A percentile compares a stretch with the other conserved stretches of the same genome.
These are phyloP conservation scores for Sphyrna mokarran DNA, from an alignment of 2,113 vertebrate genomes.

Conservation along the genomic window DNA sequence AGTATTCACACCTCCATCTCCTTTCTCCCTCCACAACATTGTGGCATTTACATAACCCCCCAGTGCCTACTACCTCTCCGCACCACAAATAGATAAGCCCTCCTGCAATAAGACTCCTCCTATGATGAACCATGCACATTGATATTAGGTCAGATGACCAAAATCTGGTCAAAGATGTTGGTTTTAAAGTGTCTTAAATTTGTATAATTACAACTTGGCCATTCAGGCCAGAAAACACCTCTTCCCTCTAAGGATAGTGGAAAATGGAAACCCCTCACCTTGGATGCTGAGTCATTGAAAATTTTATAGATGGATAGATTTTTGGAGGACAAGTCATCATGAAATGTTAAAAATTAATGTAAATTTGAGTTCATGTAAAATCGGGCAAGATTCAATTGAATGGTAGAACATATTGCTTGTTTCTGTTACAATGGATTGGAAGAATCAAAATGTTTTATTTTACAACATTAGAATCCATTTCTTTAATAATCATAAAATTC, in stretches of 20 bases:
- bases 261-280: background rate
- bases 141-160: background rate
- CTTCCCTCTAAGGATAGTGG: background rate
- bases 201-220: background rate
- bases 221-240: background rate
- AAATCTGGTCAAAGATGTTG: too few relatives aligned
- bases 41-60: too few relatives aligned
- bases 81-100: too few relatives aligned
- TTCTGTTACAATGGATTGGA: too few relatives aligned
- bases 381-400: too few relatives aligned
- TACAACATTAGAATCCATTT: background rate
- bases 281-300: background rate
- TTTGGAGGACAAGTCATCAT: background rate
- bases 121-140: background rate
- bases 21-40: too few relatives aligned
- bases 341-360: too few relatives aligned
- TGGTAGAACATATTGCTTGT: too few relatives aligned
- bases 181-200: background rate
- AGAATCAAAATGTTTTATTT: background rate
- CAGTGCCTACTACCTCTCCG: too few relatives aligned
- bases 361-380: too few relatives aligned
- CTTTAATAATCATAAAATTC: background rate
- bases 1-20: too few relatives aligned
- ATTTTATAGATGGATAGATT: background rate
- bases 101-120: too few relatives aligned